Base-by-base conservation (phyloP, 2,888 invertebrate genomes). In the Cheilosia soror region DNA sequence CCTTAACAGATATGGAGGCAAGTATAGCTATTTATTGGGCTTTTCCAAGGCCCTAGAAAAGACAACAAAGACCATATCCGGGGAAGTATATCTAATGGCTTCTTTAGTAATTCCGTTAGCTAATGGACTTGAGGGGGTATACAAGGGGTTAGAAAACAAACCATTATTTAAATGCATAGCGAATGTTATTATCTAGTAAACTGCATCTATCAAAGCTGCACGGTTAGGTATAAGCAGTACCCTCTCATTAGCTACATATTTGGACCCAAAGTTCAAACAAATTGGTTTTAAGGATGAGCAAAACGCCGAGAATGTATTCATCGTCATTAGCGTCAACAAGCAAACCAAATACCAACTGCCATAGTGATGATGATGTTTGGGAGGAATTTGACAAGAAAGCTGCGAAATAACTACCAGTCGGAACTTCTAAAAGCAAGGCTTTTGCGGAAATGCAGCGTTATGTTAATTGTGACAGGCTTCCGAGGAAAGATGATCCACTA, bases 401-500 rank as follows among this genome's bases (percentile, higher is more conserved):
- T 53, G 53, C 53, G 9, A 1, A 29, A 29, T 29, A 29, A 5
- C 5, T 11, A 29, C 27, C 13, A 11, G 5, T 29, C 6, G 6
- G 11, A 53, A 29, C 53, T 9, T 27, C 53, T 9, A 13, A 13
- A 29, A 13, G 53, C 20, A 2, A 20, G 20, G 20, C 20, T 20
- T n/a, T n/a, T n/a, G n/a, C n/a, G n/a, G n/a, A n/a, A 20, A 0
- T 20, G 20, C 20, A 20, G 20, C 20, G 20, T 20, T 20, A 20
- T 20, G 20, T 20, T 20, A 2, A 29, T 29, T 11, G 29, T 53
- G 53, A 53, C 29, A 53, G 29, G 5, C 53, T 53, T 13, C 9
- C 27, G 29, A 29, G 27, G 29, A 27, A 27, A 53, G 53, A 57
- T 33, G 57, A 57, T 57, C 57, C 57, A 33, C 57, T 57, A 5